phyloP scores from a whole-genome alignment of 1,140 invertebrate genomes.

The Hycleus cichorii region DNA sequence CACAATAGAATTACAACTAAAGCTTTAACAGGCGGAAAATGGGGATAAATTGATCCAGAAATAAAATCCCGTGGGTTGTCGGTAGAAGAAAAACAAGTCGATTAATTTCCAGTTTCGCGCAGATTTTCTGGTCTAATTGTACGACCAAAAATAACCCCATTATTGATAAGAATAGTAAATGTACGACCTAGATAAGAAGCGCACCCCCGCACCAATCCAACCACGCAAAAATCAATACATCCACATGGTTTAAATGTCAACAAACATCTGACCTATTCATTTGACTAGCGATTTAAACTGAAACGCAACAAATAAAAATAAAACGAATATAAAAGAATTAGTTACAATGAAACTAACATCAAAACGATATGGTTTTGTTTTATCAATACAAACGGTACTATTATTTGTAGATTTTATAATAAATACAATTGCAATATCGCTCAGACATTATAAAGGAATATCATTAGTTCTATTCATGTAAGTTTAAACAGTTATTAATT shows the following conservation, averaged over 20 bases:
- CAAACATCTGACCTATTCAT: background rate
- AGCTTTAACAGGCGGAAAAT: too few species aligned
- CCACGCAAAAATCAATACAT: slow-evolving; percentile 8
- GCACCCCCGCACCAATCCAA: background rate
- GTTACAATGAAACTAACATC: slow-evolving; percentile 34
- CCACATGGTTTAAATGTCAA: slow-evolving; percentile 6
- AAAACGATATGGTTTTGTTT: slow-evolving; percentile 29
- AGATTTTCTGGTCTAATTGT: too few species aligned
- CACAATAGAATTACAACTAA: too few species aligned
- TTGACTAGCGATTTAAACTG: too few species aligned
- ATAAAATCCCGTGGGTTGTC: too few species aligned
- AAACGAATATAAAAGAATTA: background rate
- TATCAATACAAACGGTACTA: slow-evolving; percentile 32
- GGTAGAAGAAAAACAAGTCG: too few species aligned
- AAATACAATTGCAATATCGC: slow-evolving; percentile 32
- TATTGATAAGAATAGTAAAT: too few species aligned
- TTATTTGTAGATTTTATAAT: slow-evolving; percentile 31
- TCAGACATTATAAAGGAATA: slow-evolving; percentile 32
- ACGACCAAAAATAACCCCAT: too few species aligned
- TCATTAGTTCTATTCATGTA: slow-evolving; percentile 37
- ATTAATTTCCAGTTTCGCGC: too few species aligned
- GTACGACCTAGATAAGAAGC: background rate
- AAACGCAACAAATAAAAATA: background rate
- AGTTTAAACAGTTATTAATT: slow-evolving; percentile 21
- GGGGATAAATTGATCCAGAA: too few species aligned